A percentile compares a stretch with the other conserved stretches of the same genome.
These are phyloP conservation scores for Otolemur crassicaudatus DNA, from an alignment of 2,797 vertebrate species.

Conservation along the genomic window DNA sequence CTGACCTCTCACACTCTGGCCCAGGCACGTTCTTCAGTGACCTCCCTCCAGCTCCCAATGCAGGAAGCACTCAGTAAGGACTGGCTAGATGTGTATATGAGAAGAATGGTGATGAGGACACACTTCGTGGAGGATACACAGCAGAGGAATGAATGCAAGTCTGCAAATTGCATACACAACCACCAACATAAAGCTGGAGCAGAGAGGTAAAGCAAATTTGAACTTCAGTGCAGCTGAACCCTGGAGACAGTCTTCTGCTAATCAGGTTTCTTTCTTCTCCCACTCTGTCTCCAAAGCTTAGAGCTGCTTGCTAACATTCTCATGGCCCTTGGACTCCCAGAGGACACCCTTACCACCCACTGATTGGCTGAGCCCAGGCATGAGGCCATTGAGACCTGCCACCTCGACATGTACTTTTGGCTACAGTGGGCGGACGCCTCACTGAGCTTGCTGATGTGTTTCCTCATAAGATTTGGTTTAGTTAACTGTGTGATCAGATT, in stretches of 20 bases:
- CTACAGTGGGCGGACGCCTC: accelerated
- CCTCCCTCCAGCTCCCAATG: background rate
- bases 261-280: background rate
- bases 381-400: background rate
- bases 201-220: background rate
- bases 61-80: background rate
- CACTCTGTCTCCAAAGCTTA: background rate
- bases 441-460: background rate
- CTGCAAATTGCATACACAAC: background rate
- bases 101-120: background rate
- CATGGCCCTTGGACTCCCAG: background rate
- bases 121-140: background rate
- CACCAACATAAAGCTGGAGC: background rate
- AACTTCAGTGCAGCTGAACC: background rate
- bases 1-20: background rate
- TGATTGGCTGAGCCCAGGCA: background rate
- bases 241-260: background rate
- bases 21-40: background rate
- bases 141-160: background rate
- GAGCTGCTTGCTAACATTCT: background rate
- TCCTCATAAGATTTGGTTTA: background rate
- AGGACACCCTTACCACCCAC: background rate
- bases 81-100: background rate
- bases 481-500: background rate
- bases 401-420: accelerated